phyloP scores from a whole-genome alignment of 2,888 invertebrate genomes.

The Chesias legatella region DNA sequence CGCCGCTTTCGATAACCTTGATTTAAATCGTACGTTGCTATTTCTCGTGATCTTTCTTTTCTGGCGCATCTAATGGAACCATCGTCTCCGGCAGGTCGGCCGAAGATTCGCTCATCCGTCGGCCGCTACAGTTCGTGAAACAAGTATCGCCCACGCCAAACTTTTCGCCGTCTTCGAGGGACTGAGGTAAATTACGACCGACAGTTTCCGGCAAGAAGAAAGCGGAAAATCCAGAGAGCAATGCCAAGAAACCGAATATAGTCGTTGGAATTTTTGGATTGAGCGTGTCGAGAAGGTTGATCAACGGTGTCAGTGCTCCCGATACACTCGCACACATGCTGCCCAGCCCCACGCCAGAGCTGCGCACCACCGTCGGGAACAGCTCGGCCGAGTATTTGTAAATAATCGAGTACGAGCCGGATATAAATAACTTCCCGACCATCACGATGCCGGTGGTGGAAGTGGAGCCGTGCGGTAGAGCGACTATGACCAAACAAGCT shows the following conservation, averaged over 20 bases:
- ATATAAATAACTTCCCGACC: constrained; percentile 90
- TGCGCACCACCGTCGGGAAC: constrained; percentile 91
- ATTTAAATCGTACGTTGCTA: constrained; percentile 3
- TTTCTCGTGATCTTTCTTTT: constrained; percentile 49
- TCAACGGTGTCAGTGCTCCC: constrained; percentile 89
- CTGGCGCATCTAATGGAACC: constrained; percentile 61
- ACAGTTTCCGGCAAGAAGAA: constrained; percentile 90
- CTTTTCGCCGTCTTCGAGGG: constrained; percentile 90
- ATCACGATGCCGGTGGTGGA: constrained; percentile 84
- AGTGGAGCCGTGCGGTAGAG: constrained; percentile 83
- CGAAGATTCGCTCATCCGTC: constrained; percentile 60
- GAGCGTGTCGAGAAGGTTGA: constrained; percentile 87
- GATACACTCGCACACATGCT: constrained; percentile 92
- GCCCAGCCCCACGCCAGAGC: constrained; percentile 90
- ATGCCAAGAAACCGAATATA: constrained; percentile 86
- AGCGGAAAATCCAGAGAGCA: constrained; percentile 86
- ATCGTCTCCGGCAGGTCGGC: constrained; percentile 66
- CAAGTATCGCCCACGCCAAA: constrained; percentile 92
- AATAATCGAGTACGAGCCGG: constrained; percentile 91
- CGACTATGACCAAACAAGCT: constrained; percentile 87
- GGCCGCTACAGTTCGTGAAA: constrained; percentile 83
- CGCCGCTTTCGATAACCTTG: not conserved
- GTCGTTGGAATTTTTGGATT: constrained; percentile 89
- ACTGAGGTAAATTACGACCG: constrained; percentile 90
- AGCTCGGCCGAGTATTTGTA: constrained; percentile 94